These are phyloP conservation scores for Sardina pilchardus DNA, from an alignment of 2,113 vertebrate species.

Conservation along the genomic window DNA sequence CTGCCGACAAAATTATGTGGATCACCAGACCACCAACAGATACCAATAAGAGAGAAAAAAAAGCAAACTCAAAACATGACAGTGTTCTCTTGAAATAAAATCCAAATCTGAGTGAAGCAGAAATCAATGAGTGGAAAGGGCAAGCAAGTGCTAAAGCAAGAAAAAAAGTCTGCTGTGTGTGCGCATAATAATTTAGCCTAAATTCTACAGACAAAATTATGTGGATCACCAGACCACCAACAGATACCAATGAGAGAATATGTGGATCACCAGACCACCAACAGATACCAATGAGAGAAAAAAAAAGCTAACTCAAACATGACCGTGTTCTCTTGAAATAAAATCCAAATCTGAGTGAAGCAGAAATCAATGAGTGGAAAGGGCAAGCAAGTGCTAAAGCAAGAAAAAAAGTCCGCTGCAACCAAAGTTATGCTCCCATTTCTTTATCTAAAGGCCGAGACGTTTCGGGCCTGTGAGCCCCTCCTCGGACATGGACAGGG, in stretches of 20 bases:
- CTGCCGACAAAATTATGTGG: neutral
- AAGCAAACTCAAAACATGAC: neutral
- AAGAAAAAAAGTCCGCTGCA: no score
- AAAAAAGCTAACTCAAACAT: neutral
- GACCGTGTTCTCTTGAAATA: neutral
- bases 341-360: neutral
- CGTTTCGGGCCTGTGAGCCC: no score
- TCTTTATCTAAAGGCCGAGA: no score
- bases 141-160: no score
- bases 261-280: neutral
- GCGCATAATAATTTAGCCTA: no score
- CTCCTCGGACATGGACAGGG: no score
- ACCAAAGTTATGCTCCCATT: no score
- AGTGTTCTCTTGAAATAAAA: neutral
- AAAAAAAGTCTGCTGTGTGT: no score
- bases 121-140: neutral
- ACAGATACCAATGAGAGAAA: neutral
- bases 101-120: neutral
- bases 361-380: neutral
- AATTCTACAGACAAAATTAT: no score
- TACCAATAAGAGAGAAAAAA: neutral
- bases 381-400: no score
- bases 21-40: neutral
- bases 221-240: neutral
- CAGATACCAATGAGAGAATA: no score